These are phyloP conservation scores for Pelochelys cantorii DNA, from an alignment of 2,797 vertebrate species.

Conservation along the genomic window DNA sequence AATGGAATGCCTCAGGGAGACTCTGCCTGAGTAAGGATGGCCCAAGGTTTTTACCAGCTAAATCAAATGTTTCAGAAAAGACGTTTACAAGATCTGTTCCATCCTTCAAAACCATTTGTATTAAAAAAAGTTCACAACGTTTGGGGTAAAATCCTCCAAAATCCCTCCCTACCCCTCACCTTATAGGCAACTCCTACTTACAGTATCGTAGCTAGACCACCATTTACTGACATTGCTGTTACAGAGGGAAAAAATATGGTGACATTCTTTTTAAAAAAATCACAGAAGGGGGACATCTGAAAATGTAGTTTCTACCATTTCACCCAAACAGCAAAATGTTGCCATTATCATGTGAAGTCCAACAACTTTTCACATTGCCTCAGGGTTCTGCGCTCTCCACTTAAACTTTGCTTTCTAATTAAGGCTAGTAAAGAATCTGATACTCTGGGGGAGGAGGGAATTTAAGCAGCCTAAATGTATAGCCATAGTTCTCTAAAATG, in stretches of 20 bases:
- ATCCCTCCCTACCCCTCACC: neutral
- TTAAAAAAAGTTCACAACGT: neutral
- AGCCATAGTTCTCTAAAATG: slow-evolving; percentile 21
- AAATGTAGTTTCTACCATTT: neutral
- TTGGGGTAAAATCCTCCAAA: neutral
- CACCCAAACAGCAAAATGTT: neutral
- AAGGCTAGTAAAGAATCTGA: neutral
- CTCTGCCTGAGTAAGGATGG: neutral
- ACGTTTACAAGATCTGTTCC: neutral
- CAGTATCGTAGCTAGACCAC: neutral
- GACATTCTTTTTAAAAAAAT: neutral
- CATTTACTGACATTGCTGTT: neutral
- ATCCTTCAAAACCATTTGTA: neutral
- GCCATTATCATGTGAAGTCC: neutral
- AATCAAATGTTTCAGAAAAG: neutral
- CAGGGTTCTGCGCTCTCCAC: too few species aligned
- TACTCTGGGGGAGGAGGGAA: neutral
- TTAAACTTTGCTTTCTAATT: too few species aligned
- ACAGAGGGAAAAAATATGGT: neutral
- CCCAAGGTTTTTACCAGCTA: neutral
- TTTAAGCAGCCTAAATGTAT: neutral
- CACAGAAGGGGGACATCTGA: rapidly evolving
- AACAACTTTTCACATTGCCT: neutral
- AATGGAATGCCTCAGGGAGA: neutral
- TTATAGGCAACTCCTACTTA: neutral